phyloP scores from a whole-genome alignment of 2,797 vertebrate species.

The Myotis daubentonii region DNA sequence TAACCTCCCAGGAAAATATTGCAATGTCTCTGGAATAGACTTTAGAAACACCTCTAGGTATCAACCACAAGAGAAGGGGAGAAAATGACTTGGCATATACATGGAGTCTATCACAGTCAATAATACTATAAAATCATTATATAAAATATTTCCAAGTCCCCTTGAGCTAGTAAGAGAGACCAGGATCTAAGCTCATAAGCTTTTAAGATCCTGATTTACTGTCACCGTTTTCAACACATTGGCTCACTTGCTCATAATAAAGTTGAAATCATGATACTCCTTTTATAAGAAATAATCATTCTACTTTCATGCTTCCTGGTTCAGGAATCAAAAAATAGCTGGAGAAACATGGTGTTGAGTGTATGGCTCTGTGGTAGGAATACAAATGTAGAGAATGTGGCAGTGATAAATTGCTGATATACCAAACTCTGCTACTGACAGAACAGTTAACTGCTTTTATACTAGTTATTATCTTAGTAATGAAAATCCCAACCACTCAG shows the following conservation, averaged over 20 bases:
- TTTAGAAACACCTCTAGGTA: conserved; percentile 62
- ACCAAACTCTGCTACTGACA: conserved; percentile 16
- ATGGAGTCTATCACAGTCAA: conserved; percentile 64
- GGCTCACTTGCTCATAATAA: conserved; percentile 67
- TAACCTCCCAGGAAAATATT: conserved; percentile 54
- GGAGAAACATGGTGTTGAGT: conserved; percentile 9
- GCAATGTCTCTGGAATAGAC: conserved; percentile 36
- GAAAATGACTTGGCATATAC: conserved; percentile 53
- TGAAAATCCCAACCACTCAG: conserved; percentile 28
- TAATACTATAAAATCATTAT: conserved; percentile 64
- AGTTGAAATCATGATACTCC: conserved; percentile 67
- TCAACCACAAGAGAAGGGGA: conserved; percentile 45
- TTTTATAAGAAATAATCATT: conserved; percentile 64
- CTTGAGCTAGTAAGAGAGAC: conserved; percentile 62
- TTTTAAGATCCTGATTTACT: conserved; percentile 63
- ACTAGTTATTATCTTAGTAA: background rate
- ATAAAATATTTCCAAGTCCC: conserved; percentile 64
- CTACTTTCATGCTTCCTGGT: conserved; percentile 47
- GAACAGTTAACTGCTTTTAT: conserved; percentile 27
- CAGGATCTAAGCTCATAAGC: conserved; percentile 55
- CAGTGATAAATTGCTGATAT: conserved; percentile 44
- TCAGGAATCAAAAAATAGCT: conserved; percentile 56
- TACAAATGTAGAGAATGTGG: conserved; percentile 8
- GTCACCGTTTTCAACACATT: conserved; percentile 55
- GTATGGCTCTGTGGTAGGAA: background rate